Base-by-base conservation (phyloP, 2,888 invertebrate genomes). In the Drosophila mercatorum region DNA sequence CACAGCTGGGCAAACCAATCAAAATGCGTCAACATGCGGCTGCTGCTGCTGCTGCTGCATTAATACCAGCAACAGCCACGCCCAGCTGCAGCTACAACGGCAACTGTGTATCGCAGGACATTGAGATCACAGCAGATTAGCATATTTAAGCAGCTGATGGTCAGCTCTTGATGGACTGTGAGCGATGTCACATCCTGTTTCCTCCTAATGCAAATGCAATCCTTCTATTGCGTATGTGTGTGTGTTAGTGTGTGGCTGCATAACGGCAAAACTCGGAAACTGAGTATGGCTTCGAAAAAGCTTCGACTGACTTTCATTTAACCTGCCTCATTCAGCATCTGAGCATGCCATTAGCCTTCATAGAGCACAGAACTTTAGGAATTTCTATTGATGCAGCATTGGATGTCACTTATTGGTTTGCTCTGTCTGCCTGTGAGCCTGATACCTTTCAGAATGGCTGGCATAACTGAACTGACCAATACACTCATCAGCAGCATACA, bases 101-200 rank as follows among this genome's bases (percentile, higher is more conserved):
- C 17, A 17, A 31, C 47, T 40, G 14, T 12, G 40, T 14, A 26
- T 26, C 31, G 31, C 49, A 51, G 58, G n/a, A 43, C 49, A 46
- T 38, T 38, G 31, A 51, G 49, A 47, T 60, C 47, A 43, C 65
- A 53, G 55, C 41, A 70, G 81, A 70, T 83, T 83, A 78, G 63
- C 83, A 83, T 80, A 70, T 72, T 72, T 73, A 63, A 78, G 70
- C 63, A 70, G 65, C 67, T 75, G 70, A 55, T 73, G 53, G 63
- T 40, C 28, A 28, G 31, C 56, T 65, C 31, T n/a, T 43, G 57
- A 64, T 72, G 57, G 12, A 38, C 28, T 52, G n/a, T n/a, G 8
- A 17, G 14, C n/a, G 51, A 36, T 53, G 46, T 46, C 31, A 34
- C 44, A 46, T 36, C 26, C 57, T 31, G 26, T 12, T 28, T 38